phyloP scores from a whole-genome alignment of 2,113 vertebrate species.

The Garra rufa region DNA sequence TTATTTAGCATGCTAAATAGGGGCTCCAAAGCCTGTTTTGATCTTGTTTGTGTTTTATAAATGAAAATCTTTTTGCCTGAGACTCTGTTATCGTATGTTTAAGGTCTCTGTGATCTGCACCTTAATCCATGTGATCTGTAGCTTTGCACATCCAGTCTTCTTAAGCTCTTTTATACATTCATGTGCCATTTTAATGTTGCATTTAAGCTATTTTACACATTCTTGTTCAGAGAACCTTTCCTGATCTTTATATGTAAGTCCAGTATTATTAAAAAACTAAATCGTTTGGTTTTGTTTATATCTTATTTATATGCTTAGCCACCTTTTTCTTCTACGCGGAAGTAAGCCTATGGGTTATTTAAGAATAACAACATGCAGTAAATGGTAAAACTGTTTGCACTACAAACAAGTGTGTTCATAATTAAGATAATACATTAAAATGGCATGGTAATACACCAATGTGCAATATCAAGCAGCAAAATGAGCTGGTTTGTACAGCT shows the following conservation, averaged over 20 bases:
- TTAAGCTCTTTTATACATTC: conserved; percentile 44
- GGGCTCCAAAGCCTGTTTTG: not conserved
- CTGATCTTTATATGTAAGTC: conserved; percentile 49
- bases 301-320: not conserved
- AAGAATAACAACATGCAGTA: too few relatives aligned
- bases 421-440: too few relatives aligned
- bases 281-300: not conserved
- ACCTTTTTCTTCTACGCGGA: too few relatives aligned
- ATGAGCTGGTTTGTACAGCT: too few relatives aligned
- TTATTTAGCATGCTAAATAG: conserved; percentile 25
- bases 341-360: too few relatives aligned
- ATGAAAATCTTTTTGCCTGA: conserved; percentile 35
- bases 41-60: conserved; percentile 37
- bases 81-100: conserved; percentile 29
- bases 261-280: conserved; percentile 57
- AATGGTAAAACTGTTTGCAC: too few relatives aligned
- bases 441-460: too few relatives aligned
- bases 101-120: conserved; percentile 32
- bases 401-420: too few relatives aligned
- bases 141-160: conserved; percentile 56
- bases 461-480: too few relatives aligned
- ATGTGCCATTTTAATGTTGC: conserved; percentile 31
- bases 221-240: conserved; percentile 39
- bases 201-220: conserved; percentile 46
- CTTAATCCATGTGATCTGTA: conserved; percentile 48